A percentile compares a stretch with the other conserved stretches of the same genome.
Evolutionary conservation across 2,888 invertebrate species (phyloP).

Genomic region (Aspidapion aeneum): DNA sequence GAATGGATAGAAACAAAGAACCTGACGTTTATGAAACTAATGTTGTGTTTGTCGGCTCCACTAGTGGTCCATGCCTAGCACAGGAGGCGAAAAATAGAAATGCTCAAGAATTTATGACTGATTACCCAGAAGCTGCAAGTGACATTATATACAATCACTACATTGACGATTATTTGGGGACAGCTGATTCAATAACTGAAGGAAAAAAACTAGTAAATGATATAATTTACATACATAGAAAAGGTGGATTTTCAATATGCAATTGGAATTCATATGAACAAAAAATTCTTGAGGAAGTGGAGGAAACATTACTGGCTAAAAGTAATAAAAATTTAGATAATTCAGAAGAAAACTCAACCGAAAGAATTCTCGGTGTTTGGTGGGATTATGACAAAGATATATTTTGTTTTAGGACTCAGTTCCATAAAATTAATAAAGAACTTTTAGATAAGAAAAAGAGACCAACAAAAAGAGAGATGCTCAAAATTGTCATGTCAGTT

Average conservation of each 20-base stretch:
- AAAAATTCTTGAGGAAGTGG: neutral
- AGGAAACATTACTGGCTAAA: no score
- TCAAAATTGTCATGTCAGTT: no score
- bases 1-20: neutral
- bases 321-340: no score
- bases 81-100: neutral
- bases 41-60: neutral
- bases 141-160: neutral
- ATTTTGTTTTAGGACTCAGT: no score
- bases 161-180: neutral
- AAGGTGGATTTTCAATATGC: neutral
- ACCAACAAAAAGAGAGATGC: no score
- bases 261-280: neutral
- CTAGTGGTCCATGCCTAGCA: neutral
- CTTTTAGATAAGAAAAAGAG: no score
- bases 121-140: neutral
- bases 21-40: neutral
- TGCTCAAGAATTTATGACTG: neutral
- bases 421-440: no score
- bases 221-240: neutral
- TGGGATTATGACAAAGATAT: no score
- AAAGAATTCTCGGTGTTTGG: no score
- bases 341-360: no score
- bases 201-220: neutral
- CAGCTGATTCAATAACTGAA: neutral